Base-by-base conservation (phyloP, 1,140 invertebrate genomes). In the Drosophila rhopaloa region DNA sequence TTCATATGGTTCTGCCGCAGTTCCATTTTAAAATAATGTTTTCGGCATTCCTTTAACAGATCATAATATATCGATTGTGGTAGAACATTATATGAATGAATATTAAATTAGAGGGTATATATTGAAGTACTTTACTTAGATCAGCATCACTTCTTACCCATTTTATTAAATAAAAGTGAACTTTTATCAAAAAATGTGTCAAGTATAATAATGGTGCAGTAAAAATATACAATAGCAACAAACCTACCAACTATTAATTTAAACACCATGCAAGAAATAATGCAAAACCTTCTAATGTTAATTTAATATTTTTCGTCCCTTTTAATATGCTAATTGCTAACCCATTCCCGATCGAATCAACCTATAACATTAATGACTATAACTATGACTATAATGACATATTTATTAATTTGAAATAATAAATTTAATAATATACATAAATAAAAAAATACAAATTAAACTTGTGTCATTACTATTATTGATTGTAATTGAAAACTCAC, bases 291-390 rank as follows among this genome's bases (percentile, higher is more conserved):
- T 70, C 74, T 84, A 88, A 83, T 80, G 57, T 82, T 83, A 55
- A 83, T 80, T 88, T 80, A 53, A 75, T 80, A 74, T 83, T 89
- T 88, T 80, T 88, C 68, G 60, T 73, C 70, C 70, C 72, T 62
- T 80, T 77, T 62, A 62, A 86, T 67, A 89, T 74, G 67, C 68
- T 70, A 58, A 61, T 50, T 68, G 46, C 65, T 63, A 67, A 83
- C 74, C 73, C 73, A 88, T 74, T 80, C 68, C 77, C 63, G 68
- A 83, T 73, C 79, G 71, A 88, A 76, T 82, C 59, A 86, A 78
- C 59, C 59, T 81, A 72, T 57, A 63, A 80, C 32, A 60, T 46
- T 68, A 51, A 63, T 74, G 29, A 57, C 47, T 47, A 51, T 51
- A 62, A 46, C 7, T n/a, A 57, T 57, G n/a, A 57, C 41, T 57